A percentile compares a stretch with the other conserved stretches of the same genome.
Conservation (phyloP, 2,113 vertebrate species). For the Pseudorhombus dupliciocellatus region DNA sequence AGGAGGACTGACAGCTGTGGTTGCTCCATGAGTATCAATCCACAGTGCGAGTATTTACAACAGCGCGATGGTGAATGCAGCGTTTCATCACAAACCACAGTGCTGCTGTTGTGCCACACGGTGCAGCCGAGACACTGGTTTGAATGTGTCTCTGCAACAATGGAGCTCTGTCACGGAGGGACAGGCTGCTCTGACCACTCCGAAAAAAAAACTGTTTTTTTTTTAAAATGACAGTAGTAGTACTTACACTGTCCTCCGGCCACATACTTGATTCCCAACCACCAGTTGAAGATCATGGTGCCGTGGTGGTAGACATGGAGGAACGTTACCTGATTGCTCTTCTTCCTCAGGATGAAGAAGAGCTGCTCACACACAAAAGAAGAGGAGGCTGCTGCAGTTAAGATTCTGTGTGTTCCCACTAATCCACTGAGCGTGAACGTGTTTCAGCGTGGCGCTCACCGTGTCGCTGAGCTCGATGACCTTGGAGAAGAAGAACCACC, state of each 20-base stretch:
- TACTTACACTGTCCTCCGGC: constrained; percentile 86
- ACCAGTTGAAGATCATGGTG: constrained; percentile 87
- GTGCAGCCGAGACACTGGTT: too few relatives aligned
- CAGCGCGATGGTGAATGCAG: too few relatives aligned
- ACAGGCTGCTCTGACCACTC: too few relatives aligned
- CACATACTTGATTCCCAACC: constrained; percentile 84
- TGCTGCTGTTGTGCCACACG: too few relatives aligned
- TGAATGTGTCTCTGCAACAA: too few relatives aligned
- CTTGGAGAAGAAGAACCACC: constrained; percentile 86
- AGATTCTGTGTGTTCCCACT: too few relatives aligned
- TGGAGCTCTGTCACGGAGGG: too few relatives aligned
- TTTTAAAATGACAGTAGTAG: not conserved
- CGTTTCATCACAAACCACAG: too few relatives aligned
- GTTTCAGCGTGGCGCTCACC: constrained; percentile 47
- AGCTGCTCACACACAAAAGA: constrained; percentile 65
- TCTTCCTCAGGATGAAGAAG: constrained; percentile 87
- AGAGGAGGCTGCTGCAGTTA: not conserved
- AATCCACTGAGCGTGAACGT: not conserved
- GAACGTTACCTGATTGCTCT: constrained; percentile 84
- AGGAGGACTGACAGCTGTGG: too few relatives aligned
- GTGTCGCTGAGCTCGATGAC: constrained; percentile 78
- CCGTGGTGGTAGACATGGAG: constrained; percentile 86
- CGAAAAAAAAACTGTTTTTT: not conserved
- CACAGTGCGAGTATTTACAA: too few relatives aligned
- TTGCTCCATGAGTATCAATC: too few relatives aligned